Evolutionary conservation across 1,140 invertebrate genomes (phyloP), one percentile per base, ranked within the genome.

Genomic region (Magallana angulata): DNA sequence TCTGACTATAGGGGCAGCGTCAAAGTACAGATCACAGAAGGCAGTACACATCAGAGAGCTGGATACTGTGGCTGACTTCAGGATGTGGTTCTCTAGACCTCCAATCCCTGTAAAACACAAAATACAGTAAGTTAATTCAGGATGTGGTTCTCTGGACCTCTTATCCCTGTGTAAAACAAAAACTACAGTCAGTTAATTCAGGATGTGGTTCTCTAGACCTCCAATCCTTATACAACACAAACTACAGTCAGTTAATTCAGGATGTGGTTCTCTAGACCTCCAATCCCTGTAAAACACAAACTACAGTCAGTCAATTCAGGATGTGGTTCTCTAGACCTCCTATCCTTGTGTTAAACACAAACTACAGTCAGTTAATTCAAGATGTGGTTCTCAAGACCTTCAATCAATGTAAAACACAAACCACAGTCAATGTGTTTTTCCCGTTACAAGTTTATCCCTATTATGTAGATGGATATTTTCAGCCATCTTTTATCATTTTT

Each of bases 51-150:
- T 96, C 36, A 98, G 92, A 0, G 96, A 97, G 85, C 96, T 97
- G 12, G 98, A 98, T n/a, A 99, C 93, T 0, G 98, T 99, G 0
- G 97, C 98, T 14, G 97, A 98, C 95, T 99, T 98, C 0, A 99
- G 94, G 14, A 98, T 96, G 92, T 97, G 96, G 0, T 98, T 96
- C 91, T 99, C 97, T 85, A 99, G 93, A 8, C 97, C 97, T 57
- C 97, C 97, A 88, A 99, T 98, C 82, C 97, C 97, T 95, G 90
- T 24, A 24, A 24, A 24, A 24, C 0, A 24, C 24, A 24, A 24
- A 24, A 24, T 24, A 24, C 24, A 24, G 24, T 24, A 24, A 24
- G 24, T 24, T 24, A 24, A 24, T 99, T 98, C 0, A 99, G 94
- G 14, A 98, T 96, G 92, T 97, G 96, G 0, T 98, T 96, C 91